Conservation (phyloP, 2,888 invertebrate genomes). For the Epistrophella euchroma region DNA sequence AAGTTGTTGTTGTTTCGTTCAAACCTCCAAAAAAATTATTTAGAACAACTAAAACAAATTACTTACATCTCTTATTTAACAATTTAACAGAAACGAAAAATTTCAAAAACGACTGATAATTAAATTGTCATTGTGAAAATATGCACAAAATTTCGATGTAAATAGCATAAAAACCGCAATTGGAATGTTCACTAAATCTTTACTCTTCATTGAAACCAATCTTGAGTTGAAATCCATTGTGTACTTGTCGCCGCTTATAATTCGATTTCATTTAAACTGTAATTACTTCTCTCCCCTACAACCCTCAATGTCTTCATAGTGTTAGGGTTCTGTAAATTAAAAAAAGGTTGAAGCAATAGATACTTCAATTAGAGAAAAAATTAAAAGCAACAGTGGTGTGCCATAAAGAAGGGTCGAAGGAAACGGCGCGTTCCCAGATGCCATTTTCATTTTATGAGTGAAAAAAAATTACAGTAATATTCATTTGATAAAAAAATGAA, state of each 20-base stretch:
- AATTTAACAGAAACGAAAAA: background rate
- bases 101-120: slow-evolving; percentile 17
- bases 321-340: slow-evolving; percentile 42
- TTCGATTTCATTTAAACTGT: slow-evolving; percentile 61
- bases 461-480: too few species aligned
- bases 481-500: too few species aligned
- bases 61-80: background rate
- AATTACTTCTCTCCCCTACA: slow-evolving; percentile 48
- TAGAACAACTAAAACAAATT: background rate
- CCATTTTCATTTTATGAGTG: too few species aligned
- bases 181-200: slow-evolving; percentile 27
- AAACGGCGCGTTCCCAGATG: background rate
- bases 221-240: slow-evolving; percentile 12
- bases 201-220: slow-evolving; percentile 39
- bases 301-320: slow-evolving; percentile 15
- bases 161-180: slow-evolving; percentile 13
- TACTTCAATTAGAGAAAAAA: slow-evolving; percentile 42
- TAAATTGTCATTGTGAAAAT: slow-evolving; percentile 50
- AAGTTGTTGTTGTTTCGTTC: too few species aligned
- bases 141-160: slow-evolving; percentile 8
- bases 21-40: too few species aligned
- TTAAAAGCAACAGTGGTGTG: slow-evolving; percentile 26
- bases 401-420: background rate
- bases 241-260: slow-evolving; percentile 6
- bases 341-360: slow-evolving; percentile 32